These are phyloP conservation scores for Dioctria rufipes DNA, from an alignment of 2,888 invertebrate species.

Conservation along the genomic window DNA sequence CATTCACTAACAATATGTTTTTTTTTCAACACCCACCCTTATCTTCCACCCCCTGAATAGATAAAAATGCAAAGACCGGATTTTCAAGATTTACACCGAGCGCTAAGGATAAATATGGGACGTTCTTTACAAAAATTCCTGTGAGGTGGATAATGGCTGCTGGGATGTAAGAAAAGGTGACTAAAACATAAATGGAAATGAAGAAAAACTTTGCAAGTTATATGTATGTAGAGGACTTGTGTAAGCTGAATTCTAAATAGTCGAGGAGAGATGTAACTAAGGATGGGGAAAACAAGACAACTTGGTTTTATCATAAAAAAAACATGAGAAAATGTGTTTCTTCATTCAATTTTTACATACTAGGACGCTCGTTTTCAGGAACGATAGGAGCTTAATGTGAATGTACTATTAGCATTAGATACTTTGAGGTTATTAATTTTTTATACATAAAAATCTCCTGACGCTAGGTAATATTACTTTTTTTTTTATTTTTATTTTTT, in stretches of 20 bases:
- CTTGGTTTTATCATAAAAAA: constrained; percentile 8
- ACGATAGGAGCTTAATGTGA: not conserved
- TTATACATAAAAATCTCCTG: too few species aligned
- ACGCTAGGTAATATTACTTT: too few species aligned
- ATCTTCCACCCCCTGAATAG: not conserved
- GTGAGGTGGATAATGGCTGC: constrained; percentile 39
- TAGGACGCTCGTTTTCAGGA: constrained; percentile 15
- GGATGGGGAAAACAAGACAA: not conserved
- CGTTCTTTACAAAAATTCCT: constrained; percentile 30
- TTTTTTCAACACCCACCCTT: constrained; percentile 9
- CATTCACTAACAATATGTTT: constrained; percentile 36
- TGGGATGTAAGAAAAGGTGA: constrained; percentile 37
- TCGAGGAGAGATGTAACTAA: not conserved
- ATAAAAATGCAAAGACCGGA: constrained; percentile 48
- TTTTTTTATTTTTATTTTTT: too few species aligned
- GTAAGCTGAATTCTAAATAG: constrained; percentile 22
- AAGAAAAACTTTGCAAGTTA: constrained; percentile 10
- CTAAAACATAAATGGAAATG: constrained; percentile 38
- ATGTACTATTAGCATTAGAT: too few species aligned
- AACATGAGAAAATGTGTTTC: constrained; percentile 16
- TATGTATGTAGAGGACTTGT: not conserved
- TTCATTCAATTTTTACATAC: constrained; percentile 45
- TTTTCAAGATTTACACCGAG: constrained; percentile 42
- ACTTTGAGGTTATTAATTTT: too few species aligned
- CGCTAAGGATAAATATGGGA: constrained; percentile 32